Percentiles rank a stretch among this genome's conserved stretches.
phyloP scores from a whole-genome alignment of 2,113 vertebrate genomes.

The Chaenogobius annularis region DNA sequence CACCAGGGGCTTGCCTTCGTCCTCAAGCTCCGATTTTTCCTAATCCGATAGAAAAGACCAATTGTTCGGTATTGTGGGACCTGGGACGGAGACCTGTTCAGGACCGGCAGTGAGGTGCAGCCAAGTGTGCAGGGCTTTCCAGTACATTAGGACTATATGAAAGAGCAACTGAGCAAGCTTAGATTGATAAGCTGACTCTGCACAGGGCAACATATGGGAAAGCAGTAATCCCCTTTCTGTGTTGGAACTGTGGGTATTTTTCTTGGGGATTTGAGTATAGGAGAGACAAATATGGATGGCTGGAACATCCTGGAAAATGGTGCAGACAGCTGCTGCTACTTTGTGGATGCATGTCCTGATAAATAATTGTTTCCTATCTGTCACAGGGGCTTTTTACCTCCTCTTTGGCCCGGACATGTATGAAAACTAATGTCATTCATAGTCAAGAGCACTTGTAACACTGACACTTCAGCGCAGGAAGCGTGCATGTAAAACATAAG shows the following conservation, averaged over 20 bases:
- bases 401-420: constrained; percentile 40
- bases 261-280: constrained; percentile 67
- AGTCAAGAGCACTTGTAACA: constrained; percentile 41
- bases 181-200: constrained; percentile 77
- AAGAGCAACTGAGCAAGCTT: constrained; percentile 76
- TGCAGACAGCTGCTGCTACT: constrained; percentile 66
- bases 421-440: constrained; percentile 45
- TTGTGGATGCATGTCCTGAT: constrained; percentile 63
- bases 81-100: constrained; percentile 65
- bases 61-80: constrained; percentile 68
- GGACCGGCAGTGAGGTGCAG: constrained; percentile 76
- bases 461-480: constrained; percentile 39
- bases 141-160: constrained; percentile 90
- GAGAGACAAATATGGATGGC: constrained; percentile 69
- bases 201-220: constrained; percentile 80
- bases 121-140: constrained; percentile 85
- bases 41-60: constrained; percentile 66
- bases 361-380: constrained; percentile 75
- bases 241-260: constrained; percentile 70
- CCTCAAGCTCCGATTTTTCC: constrained; percentile 24
- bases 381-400: constrained; percentile 59
- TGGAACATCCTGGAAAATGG: constrained; percentile 54
- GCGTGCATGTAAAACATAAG: constrained; percentile 59
- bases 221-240: constrained; percentile 68
- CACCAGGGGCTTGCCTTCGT: constrained; percentile 79